These are phyloP conservation scores for Lampris incognitus DNA, from an alignment of 2,113 vertebrate species.

Conservation along the genomic window DNA sequence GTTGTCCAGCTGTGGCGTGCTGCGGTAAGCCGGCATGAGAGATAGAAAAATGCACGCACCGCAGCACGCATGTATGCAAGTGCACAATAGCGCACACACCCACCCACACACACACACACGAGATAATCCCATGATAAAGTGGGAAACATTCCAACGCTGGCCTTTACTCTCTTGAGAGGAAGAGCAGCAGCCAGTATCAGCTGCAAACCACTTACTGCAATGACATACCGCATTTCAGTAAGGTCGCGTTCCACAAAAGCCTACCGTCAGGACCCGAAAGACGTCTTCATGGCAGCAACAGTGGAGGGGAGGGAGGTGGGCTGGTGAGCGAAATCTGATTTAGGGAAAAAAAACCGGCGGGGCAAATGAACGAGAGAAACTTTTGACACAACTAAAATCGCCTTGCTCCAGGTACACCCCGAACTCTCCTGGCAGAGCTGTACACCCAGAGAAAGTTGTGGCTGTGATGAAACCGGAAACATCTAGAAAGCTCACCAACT, in stretches of 20 bases:
- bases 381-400: too few species aligned
- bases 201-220: neutral
- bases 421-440: too few species aligned
- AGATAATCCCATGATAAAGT: slow-evolving; percentile 60
- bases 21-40: slow-evolving; percentile 49
- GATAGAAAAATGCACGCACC: slow-evolving; percentile 12
- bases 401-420: too few species aligned
- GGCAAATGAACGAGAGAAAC: too few species aligned
- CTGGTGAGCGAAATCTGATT: neutral
- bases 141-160: slow-evolving; percentile 47
- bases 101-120: neutral
- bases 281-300: too few species aligned
- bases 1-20: slow-evolving; percentile 71
- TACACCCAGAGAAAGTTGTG: too few species aligned
- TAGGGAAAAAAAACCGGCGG: too few species aligned
- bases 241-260: too few species aligned
- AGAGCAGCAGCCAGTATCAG: neutral
- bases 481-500: too few species aligned
- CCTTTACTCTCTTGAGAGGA: slow-evolving; percentile 49
- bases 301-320: neutral
- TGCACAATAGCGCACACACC: slow-evolving; percentile 3
- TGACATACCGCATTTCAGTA: neutral
- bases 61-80: neutral
- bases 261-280: too few species aligned
- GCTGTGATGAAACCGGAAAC: too few species aligned